Percentiles rank a stretch among this genome's conserved stretches.
Evolutionary conservation across 2,888 invertebrate genomes (phyloP).

Genomic region (Gonocerus acuteangulatus): DNA sequence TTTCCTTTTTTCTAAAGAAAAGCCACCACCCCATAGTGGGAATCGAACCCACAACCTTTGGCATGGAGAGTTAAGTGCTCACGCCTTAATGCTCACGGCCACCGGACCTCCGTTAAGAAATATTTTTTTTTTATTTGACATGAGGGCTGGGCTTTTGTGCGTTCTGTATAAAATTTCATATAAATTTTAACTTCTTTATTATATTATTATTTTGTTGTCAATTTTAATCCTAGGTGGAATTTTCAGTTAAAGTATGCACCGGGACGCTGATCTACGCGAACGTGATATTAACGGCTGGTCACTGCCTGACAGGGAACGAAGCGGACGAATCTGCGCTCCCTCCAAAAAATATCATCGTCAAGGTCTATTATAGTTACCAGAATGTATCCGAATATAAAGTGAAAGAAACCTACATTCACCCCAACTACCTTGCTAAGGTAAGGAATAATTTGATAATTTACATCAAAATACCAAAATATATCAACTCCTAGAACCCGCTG

Average conservation of each 20-base stretch:
- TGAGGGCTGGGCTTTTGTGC: too few relatives aligned
- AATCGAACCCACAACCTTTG: too few relatives aligned
- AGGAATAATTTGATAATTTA: neutral
- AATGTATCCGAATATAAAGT: neutral
- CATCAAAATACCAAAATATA: neutral
- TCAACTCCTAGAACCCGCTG: neutral
- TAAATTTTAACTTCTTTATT: too few relatives aligned
- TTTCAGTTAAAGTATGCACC: conserved; percentile 19
- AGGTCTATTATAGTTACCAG: neutral
- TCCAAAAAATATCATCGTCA: neutral
- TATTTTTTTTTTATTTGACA: too few relatives aligned
- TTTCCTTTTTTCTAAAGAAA: too few relatives aligned
- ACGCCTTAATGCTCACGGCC: too few relatives aligned
- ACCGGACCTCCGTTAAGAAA: too few relatives aligned
- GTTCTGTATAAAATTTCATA: too few relatives aligned
- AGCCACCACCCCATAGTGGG: too few relatives aligned
- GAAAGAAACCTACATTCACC: neutral
- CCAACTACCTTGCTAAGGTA: neutral
- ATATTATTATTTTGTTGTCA: too few relatives aligned
- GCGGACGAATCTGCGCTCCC: neutral
- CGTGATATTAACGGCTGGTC: conserved; percentile 10
- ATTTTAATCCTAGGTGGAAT: too few relatives aligned
- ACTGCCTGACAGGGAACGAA: neutral
- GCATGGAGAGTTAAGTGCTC: too few relatives aligned
- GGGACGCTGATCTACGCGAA: neutral